Evolutionary conservation across 2,797 vertebrate species (phyloP), one percentile per base, ranked within the genome.

Genomic region (Acomys russatus): DNA sequence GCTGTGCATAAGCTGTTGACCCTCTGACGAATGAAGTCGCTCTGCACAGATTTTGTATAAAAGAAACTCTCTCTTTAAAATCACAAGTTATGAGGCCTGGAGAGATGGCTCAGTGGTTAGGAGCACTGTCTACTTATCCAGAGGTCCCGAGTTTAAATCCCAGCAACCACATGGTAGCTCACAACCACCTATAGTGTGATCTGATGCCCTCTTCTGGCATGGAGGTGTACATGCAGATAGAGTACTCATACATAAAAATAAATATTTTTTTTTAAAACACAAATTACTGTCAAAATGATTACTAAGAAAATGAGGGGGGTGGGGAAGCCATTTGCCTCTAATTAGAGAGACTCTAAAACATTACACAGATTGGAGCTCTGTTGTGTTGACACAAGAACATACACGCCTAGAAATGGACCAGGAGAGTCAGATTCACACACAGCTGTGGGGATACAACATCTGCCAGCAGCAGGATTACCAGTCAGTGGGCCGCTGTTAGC

Each of bases 1-100:
- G 80, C 61, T 44, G 1, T 28, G 80, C 59, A 8, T 68, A 38
- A 88, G 35, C 77, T 85, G 82, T 71, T 38, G 38, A 28, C 56
- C 49, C 9, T 89, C 49, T 90, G 25, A 86, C 3, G 59, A 51
- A 35, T 61, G 35, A 82, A 87, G 73, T 95, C 76, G 30, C 61
- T 18, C 56, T 56, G 44, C 38, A 66, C 76, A 66, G 33, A 86
- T 79, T 84, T 70, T 88, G 33, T 63, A 15, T 38, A 92, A 87
- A 96, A 70, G 30, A 73, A 70, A 17, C 33, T 51, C n/a, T 88
- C 86, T 64, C 51, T 91, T 85, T 68, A 73, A 87, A 94, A 59
- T 73, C 1, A 0, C 49, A 56, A 78, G 61, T 76, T 76, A 38
- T 80, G 44, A 44, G 44, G 44, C 44, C 44, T 44, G 44, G 44